Evolutionary conservation across 2,113 vertebrate genomes (phyloP).

Genomic region (Callospermophilus lateralis): DNA sequence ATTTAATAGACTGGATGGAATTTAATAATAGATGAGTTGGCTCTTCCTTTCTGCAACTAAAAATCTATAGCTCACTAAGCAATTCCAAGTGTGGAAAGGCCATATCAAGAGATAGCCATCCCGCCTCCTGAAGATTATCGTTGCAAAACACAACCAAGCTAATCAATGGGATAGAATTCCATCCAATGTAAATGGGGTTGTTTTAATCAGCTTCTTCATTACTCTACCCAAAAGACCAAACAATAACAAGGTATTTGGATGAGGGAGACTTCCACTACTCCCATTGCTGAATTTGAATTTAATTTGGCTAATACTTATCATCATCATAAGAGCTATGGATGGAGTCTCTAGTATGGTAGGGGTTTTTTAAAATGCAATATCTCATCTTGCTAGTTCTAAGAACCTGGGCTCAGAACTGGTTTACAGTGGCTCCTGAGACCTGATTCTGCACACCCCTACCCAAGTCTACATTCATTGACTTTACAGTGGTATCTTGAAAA

Average conservation of each 20-base stretch:
- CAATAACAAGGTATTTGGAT: neutral
- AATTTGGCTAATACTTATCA: neutral
- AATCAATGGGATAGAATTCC: constrained; percentile 12
- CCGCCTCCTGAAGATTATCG: neutral
- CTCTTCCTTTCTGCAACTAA: neutral
- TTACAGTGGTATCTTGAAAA: neutral
- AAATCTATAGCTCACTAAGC: neutral
- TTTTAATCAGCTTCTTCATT: no score
- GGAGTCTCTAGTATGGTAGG: neutral
- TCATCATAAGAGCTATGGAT: neutral
- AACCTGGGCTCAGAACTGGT: neutral
- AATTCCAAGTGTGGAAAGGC: neutral
- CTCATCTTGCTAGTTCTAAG: neutral
- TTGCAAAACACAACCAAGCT: constrained; percentile 42
- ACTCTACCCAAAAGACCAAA: no score
- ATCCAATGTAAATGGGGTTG: neutral
- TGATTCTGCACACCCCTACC: neutral
- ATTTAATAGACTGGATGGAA: neutral
- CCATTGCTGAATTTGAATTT: neutral
- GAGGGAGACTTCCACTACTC: neutral
- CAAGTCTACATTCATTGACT: neutral
- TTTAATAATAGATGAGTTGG: neutral
- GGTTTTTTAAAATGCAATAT: neutral
- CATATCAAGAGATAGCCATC: neutral
- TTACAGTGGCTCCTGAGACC: neutral